Evolutionary conservation across 2,113 vertebrate genomes (phyloP), one percentile per base, ranked within the genome.

Genomic region (Brevimyrus niger): DNA sequence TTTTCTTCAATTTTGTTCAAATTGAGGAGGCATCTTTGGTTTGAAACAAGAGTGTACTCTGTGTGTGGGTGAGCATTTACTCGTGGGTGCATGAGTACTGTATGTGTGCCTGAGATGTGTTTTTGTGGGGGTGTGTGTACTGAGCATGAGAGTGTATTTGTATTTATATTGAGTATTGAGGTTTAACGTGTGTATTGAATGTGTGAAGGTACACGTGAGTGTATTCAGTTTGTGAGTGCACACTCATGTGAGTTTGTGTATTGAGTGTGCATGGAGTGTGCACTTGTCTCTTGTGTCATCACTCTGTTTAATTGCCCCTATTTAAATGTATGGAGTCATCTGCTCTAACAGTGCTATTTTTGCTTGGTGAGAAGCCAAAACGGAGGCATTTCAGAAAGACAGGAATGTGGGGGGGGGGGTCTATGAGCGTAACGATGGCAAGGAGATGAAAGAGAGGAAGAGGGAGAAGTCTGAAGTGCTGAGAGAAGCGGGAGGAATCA

Each of bases 261-360:
- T 73, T 31, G 65, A 84, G 89, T 90, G 91, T 48, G 51, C 35
- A 46, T 35, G 42, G 44, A 42, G 80, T 38, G 7, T 84, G 48
- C 19, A 46, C 73, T 89, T 50, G 50, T 83, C 21, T 58, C 48
- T 23, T 50, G 76, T 2, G 35, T 35, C 4, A 23, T 46, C 80
- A 89, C 50, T 89, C 50, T 38, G n/a, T 55, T 17, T 84, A 89
- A 84, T 89, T 89, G 51, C 50, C 35, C 50, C n/a, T 23, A 35
- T 85, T 89, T 89, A 85, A 89, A 89, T 84, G 48, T 61, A 61
- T 44, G 53, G 53, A 87, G 55, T 35, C 87, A 88, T 88, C 58
- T 88, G 88, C 80, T 89, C 73, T 31, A 73, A 48, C 38, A 2
- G 73, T 51, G 47, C 47, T 89, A 84, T 89, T 84, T 89, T 61